phyloP scores from a whole-genome alignment of 1,140 invertebrate genomes.

The Drosophila ohnishii region DNA sequence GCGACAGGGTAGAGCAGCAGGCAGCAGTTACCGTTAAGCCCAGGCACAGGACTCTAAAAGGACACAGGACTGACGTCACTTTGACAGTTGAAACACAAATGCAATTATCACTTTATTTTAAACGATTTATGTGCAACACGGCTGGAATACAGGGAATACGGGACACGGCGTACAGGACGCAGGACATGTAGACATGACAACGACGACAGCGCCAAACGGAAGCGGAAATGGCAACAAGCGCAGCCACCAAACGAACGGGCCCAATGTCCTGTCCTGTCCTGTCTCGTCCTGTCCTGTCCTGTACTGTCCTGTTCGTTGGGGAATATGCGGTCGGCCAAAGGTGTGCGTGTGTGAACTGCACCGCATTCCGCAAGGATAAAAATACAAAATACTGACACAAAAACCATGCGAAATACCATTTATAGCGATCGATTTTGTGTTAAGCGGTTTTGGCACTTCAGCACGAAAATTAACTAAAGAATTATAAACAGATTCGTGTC shows the following conservation, averaged over 20 bases:
- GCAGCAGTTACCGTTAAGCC: slow-evolving; percentile 33
- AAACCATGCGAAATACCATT: slow-evolving; percentile 15
- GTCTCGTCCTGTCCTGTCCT: slow-evolving; percentile 1
- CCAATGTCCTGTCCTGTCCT: slow-evolving; percentile 12
- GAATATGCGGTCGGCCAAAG: slow-evolving; percentile 52
- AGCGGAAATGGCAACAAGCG: slow-evolving; percentile 79
- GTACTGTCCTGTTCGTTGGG: slow-evolving; percentile 19
- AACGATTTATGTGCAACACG: slow-evolving; percentile 79
- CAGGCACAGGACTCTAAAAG: slow-evolving; percentile 24
- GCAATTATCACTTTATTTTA: slow-evolving; percentile 82
- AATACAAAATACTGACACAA: slow-evolving; percentile 31
- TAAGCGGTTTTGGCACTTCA: slow-evolving; percentile 30
- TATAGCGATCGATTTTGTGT: slow-evolving; percentile 15
- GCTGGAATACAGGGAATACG: slow-evolving; percentile 31
- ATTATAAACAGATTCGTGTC: not conserved
- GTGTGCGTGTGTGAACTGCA: slow-evolving; percentile 17
- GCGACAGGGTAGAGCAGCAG: slow-evolving; percentile 39
- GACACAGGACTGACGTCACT: slow-evolving; percentile 56
- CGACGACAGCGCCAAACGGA: slow-evolving; percentile 70
- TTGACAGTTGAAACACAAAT: slow-evolving; percentile 81
- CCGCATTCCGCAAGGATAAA: slow-evolving; percentile 27
- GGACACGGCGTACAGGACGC: slow-evolving; percentile 24
- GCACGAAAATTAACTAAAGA: not conserved
- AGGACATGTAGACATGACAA: slow-evolving; percentile 72
- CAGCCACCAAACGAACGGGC: slow-evolving; percentile 47